These are phyloP conservation scores for Fratercula arctica DNA, from an alignment of 2,797 vertebrate genomes.

Conservation along the genomic window DNA sequence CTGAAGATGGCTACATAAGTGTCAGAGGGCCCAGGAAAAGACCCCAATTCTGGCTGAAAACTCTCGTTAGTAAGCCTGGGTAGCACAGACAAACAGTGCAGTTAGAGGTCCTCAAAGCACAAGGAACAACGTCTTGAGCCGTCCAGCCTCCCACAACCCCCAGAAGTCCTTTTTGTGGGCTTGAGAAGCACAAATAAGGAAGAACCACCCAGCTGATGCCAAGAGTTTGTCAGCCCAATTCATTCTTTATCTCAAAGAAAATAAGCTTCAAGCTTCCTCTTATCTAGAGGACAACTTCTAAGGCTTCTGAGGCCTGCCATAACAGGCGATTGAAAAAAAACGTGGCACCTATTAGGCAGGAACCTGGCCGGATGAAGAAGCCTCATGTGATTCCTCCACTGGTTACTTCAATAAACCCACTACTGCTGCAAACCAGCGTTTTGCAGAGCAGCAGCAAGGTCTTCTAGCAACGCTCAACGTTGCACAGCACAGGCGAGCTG, in stretches of 20 bases:
- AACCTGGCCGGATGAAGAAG: not conserved
- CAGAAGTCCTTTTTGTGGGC: not conserved
- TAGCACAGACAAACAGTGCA: not conserved
- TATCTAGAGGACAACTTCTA: slow-evolving; percentile 27
- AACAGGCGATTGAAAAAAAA: not conserved
- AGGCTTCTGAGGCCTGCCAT: not conserved
- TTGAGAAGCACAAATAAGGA: not conserved
- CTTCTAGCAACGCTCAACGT: not conserved
- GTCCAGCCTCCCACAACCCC: not conserved
- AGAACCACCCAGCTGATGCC: not conserved
- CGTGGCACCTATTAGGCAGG: not conserved
- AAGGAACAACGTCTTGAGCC: not conserved
- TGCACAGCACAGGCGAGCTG: not conserved
- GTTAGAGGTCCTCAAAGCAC: not conserved
- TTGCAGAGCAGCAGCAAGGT: not conserved
- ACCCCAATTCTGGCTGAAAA: not conserved
- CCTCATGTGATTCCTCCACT: accelerated
- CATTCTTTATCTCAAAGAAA: slow-evolving; percentile 46
- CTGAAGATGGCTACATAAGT: not conserved
- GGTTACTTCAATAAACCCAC: not conserved
- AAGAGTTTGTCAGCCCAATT: not conserved
- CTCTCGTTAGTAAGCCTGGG: not conserved
- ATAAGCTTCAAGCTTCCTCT: slow-evolving; percentile 23
- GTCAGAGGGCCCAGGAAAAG: not conserved
- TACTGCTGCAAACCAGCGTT: not conserved